These are phyloP conservation scores for Napeogenes sylphis DNA, from an alignment of 2,888 invertebrate species.

Conservation along the genomic window DNA sequence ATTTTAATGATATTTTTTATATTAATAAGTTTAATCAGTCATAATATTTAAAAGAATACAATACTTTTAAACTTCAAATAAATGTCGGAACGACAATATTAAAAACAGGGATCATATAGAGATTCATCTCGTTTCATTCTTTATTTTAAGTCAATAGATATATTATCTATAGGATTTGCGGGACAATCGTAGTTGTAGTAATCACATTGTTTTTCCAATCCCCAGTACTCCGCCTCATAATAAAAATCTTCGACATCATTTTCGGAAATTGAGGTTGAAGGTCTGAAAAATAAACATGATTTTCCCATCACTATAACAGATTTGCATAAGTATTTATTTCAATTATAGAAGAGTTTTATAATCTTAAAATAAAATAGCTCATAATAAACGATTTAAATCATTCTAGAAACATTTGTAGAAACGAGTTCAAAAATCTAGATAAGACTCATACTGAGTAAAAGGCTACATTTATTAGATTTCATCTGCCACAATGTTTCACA, in stretches of 20 bases:
- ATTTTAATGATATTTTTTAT: too few species aligned
- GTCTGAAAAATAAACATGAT: slow-evolving; percentile 60
- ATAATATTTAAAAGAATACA: too few species aligned
- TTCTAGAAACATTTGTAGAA: too few species aligned
- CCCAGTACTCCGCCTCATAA: slow-evolving; percentile 77
- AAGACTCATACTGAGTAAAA: slow-evolving; percentile 17
- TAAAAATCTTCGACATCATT: slow-evolving; percentile 73
- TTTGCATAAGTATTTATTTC: too few species aligned
- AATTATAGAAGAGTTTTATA: too few species aligned
- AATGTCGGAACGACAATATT: too few species aligned
- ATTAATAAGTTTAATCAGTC: too few species aligned
- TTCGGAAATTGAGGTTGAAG: slow-evolving; percentile 74
- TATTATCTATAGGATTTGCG: slow-evolving; percentile 74
- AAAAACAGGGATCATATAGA: background rate
- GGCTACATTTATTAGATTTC: slow-evolving; percentile 29
- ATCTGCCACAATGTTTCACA: slow-evolving; percentile 29
- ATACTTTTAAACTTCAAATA: too few species aligned
- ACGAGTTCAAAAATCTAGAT: background rate
- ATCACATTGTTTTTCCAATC: slow-evolving; percentile 69
- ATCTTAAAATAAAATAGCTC: too few species aligned
- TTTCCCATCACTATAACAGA: background rate
- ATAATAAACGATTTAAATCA: background rate
- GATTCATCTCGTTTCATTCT: background rate
- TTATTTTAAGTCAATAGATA: slow-evolving; percentile 49
- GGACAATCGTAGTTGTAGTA: slow-evolving; percentile 72